Evolutionary conservation across 2,888 invertebrate species (phyloP).

Genomic region (Eristalis intricaria): DNA sequence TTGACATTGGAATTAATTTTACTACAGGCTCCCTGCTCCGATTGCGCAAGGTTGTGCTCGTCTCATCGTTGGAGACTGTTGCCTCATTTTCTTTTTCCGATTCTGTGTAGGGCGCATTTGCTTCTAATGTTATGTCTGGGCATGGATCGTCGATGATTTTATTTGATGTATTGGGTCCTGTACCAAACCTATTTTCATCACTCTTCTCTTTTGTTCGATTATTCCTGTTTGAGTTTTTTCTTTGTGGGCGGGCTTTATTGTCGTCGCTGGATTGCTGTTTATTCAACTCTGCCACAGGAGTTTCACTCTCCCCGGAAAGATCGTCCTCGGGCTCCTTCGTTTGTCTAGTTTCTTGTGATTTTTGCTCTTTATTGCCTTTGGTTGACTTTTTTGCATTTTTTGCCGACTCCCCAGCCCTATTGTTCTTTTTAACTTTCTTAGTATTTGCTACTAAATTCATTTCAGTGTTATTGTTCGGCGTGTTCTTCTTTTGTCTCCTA

Average conservation of each 20-base stretch:
- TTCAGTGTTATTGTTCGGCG: not conserved
- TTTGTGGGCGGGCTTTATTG: not conserved
- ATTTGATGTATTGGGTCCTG: not conserved
- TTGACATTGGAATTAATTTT: not conserved
- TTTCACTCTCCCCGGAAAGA: too few species aligned
- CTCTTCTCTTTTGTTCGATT: not conserved
- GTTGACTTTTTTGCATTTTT: constrained; percentile 5
- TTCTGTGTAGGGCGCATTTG: not conserved
- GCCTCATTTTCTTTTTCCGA: not conserved
- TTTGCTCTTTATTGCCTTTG: not conserved
- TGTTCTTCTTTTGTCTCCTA: not conserved
- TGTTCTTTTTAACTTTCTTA: constrained; percentile 14
- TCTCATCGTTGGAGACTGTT: not conserved
- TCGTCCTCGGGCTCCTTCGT: not conserved
- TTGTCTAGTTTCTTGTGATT: not conserved
- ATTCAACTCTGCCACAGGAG: not conserved
- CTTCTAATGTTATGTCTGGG: not conserved
- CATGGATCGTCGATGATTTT: not conserved
- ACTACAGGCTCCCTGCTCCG: not conserved
- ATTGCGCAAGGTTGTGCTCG: not conserved
- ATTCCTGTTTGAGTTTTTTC: not conserved
- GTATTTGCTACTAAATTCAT: constrained; percentile 59
- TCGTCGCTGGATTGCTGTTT: not conserved
- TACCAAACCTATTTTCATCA: not conserved
- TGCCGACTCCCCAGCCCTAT: not conserved